phyloP scores from a whole-genome alignment of 2,113 vertebrate genomes.

The Entosphenus tridentatus region DNA sequence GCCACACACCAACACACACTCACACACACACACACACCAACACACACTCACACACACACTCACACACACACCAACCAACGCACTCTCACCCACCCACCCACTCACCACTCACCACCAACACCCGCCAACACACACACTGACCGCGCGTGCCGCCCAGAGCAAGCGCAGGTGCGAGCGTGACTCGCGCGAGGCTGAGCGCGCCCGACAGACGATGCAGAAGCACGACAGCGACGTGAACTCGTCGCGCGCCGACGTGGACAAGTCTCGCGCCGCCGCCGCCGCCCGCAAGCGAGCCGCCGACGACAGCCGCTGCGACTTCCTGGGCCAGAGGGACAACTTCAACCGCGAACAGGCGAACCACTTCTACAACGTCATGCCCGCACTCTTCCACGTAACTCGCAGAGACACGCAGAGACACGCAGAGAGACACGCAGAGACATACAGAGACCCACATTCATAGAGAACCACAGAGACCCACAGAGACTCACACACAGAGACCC shows the following conservation, averaged over 20 bases:
- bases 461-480: no score
- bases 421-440: no score
- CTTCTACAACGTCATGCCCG: conserved; percentile 72
- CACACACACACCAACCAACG: no score
- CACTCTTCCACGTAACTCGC: conserved; percentile 95
- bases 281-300: conserved; percentile 24
- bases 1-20: no score
- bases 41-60: no score
- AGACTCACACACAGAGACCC: no score
- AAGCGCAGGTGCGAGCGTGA: conserved; percentile 64
- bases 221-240: conserved; percentile 57
- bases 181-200: conserved; percentile 50
- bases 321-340: conserved; percentile 77
- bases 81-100: no score
- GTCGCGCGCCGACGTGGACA: conserved; percentile 63
- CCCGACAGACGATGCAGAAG: conserved; percentile 37
- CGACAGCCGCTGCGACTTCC: conserved; percentile 93
- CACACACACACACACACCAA: no score
- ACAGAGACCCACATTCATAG: no score
- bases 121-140: no score
- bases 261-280: conserved; percentile 21
- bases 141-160: conserved; percentile 35
- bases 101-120: no score
- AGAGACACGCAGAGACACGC: no score
- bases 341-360: conserved; percentile 90